Evolutionary conservation across 2,888 invertebrate species (phyloP), one percentile per base, ranked within the genome.

Genomic region (Chrysolina haemoptera): DNA sequence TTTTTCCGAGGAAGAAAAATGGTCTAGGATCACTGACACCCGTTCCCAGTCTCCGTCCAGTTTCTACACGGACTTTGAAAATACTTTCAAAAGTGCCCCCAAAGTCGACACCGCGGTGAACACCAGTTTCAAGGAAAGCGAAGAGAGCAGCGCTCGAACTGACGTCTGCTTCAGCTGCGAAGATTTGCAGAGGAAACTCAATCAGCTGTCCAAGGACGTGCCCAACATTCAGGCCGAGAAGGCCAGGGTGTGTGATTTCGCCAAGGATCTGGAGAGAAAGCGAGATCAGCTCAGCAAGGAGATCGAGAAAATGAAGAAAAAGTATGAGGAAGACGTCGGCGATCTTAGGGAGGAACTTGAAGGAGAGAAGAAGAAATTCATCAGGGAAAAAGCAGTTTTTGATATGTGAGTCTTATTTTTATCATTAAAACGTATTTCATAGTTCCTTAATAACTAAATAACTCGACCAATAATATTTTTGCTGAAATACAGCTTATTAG

Each of bases 301-400:
- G 43, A 90, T 88, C 78, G 88, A 59, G 86, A 87, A 84, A 81
- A 89, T 83, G 80, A 88, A 81, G 89, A 91, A 88, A 73, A 91
- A 91, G 71, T 88, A 92, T 41, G 91, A 92, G 83, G 92, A 93
- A 85, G 93, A 93, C 76, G 91, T 91, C 84, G 91, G 92, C 65
- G 89, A 91, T 79, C 88, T 92, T 70, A 90, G 92, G 70, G 91
- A 91, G 78, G 90, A 91, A 75, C 87, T 93, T 72, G 93, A 93
- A 78, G 85, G 90, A 35, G 92, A 93, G 76, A 91, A 90, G 81
- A 90, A 90, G 73, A 90, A 91, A 78, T 90, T 92, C 81, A 89
- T 90, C 68, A 91, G 92, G 83, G 93, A 94, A 74, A 92, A 91
- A 82, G 86, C 89, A 55, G 83, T 87, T 68, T 86, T 88, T 74